These are phyloP conservation scores for Chloromyia formosa DNA, from an alignment of 2,888 invertebrate genomes.

Conservation along the genomic window DNA sequence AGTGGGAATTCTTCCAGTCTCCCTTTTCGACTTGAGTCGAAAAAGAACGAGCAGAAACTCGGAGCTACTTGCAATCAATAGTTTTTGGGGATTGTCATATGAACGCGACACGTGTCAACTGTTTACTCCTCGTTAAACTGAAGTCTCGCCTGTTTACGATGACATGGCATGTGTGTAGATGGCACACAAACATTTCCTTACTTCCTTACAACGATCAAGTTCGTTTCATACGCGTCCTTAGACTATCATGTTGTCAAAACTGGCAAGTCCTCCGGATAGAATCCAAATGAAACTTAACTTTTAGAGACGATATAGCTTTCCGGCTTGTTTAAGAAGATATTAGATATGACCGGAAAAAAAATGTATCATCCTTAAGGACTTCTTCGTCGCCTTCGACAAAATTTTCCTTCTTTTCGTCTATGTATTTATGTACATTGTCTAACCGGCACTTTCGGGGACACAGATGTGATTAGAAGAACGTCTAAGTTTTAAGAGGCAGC, in stretches of 20 bases:
- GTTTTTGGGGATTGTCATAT: constrained; percentile 37
- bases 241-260: neutral
- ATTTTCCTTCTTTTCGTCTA: too few relatives aligned
- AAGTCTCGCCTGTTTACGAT: neutral
- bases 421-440: too few relatives aligned
- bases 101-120: constrained; percentile 38
- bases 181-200: neutral
- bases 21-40: too few relatives aligned
- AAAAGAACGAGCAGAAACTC: too few relatives aligned
- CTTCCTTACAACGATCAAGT: neutral
- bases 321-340: constrained; percentile 23
- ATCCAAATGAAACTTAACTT: constrained; percentile 3
- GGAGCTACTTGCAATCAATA: constrained; percentile 35
- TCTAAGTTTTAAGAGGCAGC: neutral
- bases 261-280: neutral
- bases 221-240: neutral
- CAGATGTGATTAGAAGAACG: constrained; percentile 25
- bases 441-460: neutral
- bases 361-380: constrained; percentile 22
- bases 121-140: constrained; percentile 39
- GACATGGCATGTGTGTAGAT: constrained; percentile 8
- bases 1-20: too few relatives aligned
- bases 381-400: neutral
- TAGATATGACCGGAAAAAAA: constrained; percentile 21
- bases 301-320: neutral